Evolutionary conservation across 2,797 vertebrate genomes (phyloP).

Genomic region (Eurystomus glaucurus): DNA sequence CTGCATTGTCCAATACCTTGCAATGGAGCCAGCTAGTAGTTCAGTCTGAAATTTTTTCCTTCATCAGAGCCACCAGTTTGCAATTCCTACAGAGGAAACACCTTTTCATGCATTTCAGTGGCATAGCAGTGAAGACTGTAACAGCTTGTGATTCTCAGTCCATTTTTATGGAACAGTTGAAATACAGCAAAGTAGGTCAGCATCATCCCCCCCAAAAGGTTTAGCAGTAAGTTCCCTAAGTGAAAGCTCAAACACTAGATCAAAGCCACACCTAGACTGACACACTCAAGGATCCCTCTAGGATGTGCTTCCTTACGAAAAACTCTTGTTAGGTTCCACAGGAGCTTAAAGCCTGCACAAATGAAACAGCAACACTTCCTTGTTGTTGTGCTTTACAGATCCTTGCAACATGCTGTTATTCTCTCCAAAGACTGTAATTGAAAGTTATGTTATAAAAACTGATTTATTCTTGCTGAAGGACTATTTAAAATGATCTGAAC

Average conservation of each 20-base stretch:
- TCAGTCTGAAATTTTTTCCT: neutral
- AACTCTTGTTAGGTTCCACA: neutral
- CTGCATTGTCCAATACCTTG: neutral
- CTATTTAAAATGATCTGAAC: constrained; percentile 73
- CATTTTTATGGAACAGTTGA: neutral
- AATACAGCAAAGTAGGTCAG: constrained; percentile 51
- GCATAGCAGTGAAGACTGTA: neutral
- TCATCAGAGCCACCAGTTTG: neutral
- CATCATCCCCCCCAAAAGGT: neutral
- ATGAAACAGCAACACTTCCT: neutral
- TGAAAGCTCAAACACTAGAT: neutral
- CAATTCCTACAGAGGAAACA: neutral
- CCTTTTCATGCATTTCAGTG: neutral
- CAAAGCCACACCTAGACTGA: constrained; percentile 42
- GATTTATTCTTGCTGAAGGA: constrained; percentile 73
- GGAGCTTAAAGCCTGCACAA: constrained; percentile 21
- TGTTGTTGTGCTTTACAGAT: constrained; percentile 29
- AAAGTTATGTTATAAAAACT: constrained; percentile 72
- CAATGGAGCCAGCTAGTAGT: neutral
- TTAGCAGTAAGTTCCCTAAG: neutral
- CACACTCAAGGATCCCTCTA: neutral
- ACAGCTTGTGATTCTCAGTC: neutral
- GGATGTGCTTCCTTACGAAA: neutral
- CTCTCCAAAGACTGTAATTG: constrained; percentile 54
- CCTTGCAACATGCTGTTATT: constrained; percentile 36